A percentile compares a stretch with the other conserved stretches of the same genome.
Evolutionary conservation across 1,140 invertebrate genomes (phyloP).

Genomic region (Ostrea denselamellosa): DNA sequence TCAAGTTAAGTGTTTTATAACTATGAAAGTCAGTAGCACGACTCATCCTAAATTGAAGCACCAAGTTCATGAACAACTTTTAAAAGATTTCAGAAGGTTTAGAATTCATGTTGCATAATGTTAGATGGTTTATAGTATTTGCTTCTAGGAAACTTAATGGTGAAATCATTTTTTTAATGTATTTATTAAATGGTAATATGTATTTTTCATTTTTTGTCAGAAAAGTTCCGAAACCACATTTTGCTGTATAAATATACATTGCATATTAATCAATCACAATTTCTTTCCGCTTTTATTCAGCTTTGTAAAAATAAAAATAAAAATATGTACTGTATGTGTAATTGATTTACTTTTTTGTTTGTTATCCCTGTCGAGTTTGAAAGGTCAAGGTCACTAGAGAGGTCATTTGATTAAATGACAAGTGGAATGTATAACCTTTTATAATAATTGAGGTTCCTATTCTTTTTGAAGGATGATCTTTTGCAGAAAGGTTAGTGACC

Average conservation of each 20-base stretch:
- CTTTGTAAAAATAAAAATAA: conserved; percentile 22
- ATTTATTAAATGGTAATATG: not conserved
- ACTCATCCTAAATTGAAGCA: no score
- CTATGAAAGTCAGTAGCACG: no score
- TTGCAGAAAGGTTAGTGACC: no score
- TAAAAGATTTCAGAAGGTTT: not conserved
- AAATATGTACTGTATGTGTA: not conserved
- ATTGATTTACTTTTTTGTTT: not conserved
- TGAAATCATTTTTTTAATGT: not conserved
- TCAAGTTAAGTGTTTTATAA: no score
- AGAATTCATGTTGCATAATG: not conserved
- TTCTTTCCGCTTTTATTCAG: not conserved
- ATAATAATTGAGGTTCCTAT: no score
- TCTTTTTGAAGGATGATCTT: no score
- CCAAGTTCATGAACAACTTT: no score
- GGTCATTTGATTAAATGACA: no score
- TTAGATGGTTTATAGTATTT: not conserved
- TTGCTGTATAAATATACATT: not conserved
- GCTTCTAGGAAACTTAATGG: not conserved
- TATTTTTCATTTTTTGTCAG: conserved; percentile 9
- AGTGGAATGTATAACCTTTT: no score
- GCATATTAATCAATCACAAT: not conserved
- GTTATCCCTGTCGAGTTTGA: not conserved
- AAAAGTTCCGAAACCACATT: conserved; percentile 25
- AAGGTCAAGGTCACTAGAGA: no score